Percentiles rank a stretch among this genome's conserved stretches.
These are phyloP conservation scores for Drosophila melanica DNA, from an alignment of 1,140 invertebrate species.

Conservation along the genomic window DNA sequence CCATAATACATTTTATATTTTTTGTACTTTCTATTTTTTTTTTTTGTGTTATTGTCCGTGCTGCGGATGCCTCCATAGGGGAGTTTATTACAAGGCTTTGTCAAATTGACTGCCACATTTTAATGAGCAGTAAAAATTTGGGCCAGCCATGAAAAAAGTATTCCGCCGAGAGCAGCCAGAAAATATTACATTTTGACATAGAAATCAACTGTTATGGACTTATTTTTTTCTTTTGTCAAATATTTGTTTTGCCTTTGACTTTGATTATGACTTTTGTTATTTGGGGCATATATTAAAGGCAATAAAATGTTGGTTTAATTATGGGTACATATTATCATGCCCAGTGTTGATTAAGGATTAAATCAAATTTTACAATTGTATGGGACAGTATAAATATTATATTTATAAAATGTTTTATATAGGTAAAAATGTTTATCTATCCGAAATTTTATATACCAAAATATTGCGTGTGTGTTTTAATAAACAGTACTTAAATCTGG, in stretches of 20 bases:
- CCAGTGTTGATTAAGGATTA: no score
- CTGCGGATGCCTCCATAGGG: constrained; percentile 4
- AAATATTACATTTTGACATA: constrained; percentile 42
- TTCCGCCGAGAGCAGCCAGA: constrained; percentile 14
- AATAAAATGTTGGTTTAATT: constrained; percentile 4
- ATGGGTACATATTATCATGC: not conserved
- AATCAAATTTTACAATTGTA: no score
- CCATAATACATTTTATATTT: constrained; percentile 74
- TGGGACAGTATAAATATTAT: no score
- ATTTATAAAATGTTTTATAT: no score
- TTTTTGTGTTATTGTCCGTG: constrained; percentile 39
- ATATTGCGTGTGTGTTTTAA: no score
- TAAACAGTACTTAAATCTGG: no score
- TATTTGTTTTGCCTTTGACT: constrained; percentile 53
- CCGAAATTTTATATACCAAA: no score
- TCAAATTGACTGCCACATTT: constrained; percentile 78
- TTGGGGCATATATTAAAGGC: not conserved
- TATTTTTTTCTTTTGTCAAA: constrained; percentile 42
- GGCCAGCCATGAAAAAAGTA: constrained; percentile 54
- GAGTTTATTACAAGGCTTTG: constrained; percentile 56
- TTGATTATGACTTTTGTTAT: constrained; percentile 8
- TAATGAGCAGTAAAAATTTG: constrained; percentile 79
- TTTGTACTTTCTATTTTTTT: constrained; percentile 22
- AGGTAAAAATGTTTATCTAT: no score
- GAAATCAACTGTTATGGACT: constrained; percentile 39